Evolutionary conservation across 2,888 invertebrate species (phyloP).

Genomic region (Drosophila macrothrix): DNA sequence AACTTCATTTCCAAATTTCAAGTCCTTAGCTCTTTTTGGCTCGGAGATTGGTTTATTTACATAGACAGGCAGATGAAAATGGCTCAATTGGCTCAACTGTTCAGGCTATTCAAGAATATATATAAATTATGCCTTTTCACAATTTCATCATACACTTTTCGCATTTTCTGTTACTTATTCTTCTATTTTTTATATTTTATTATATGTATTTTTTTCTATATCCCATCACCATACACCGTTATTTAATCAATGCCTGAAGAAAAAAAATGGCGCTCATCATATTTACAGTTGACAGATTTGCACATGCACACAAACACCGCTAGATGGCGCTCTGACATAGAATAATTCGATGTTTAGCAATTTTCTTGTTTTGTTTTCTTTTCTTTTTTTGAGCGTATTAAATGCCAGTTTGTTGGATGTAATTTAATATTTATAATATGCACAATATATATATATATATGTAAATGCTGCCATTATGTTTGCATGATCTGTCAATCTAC

Average conservation of each 20-base stretch:
- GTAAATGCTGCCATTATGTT: slow-evolving; percentile 75
- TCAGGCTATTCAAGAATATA: background rate
- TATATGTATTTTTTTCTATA: background rate
- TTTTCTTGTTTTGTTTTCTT: background rate
- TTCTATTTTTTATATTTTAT: background rate
- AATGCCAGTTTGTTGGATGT: slow-evolving; percentile 67
- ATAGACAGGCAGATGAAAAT: background rate
- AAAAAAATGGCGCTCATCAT: slow-evolving; percentile 7
- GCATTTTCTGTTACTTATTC: background rate
- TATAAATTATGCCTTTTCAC: background rate
- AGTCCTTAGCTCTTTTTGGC: background rate
- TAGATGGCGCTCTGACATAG: slow-evolving; percentile 24
- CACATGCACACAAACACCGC: slow-evolving; percentile 9
- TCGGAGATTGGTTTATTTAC: background rate
- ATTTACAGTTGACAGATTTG: slow-evolving; percentile 33
- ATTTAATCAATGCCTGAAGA: slow-evolving; percentile 33
- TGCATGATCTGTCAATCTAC: slow-evolving; percentile 79
- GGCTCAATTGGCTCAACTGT: background rate
- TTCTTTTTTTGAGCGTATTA: slow-evolving; percentile 23
- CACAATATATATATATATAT: slow-evolving; percentile 44
- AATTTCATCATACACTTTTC: background rate
- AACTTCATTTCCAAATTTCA: background rate
- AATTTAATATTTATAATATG: slow-evolving; percentile 79
- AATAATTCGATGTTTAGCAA: slow-evolving; percentile 4
- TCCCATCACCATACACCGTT: background rate